Evolutionary conservation across 2,113 vertebrate genomes (phyloP), one percentile per base, ranked within the genome.

Genomic region (Formicarius rufipectus): DNA sequence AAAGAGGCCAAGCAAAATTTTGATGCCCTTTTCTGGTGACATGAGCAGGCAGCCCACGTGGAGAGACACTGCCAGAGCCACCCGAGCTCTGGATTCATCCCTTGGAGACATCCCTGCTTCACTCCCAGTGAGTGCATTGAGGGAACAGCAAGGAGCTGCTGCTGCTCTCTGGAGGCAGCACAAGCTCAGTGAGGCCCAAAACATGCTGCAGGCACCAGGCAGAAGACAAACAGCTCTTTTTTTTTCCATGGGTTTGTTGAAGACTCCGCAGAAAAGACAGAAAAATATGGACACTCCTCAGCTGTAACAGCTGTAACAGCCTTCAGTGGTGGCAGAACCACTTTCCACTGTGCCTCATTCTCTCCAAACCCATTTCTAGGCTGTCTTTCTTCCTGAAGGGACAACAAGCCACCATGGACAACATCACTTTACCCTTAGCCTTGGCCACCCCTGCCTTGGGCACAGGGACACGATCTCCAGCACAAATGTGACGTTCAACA

Each of bases 121-220:
- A 4, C 45, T 72, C 44, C 1, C n/a, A 10, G 3, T 12, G 47
- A 44, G 47, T 1, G 1, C 72, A 28, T 11, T 11, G 27, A 58
- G 35, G 31, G 50, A 75, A 12, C 6, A 62, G 60, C 45, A 58
- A 53, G 45, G 52, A 83, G 12, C 14, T 83, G 37, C 39, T 72
- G 67, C 58, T 76, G 47, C 66, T 89, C 31, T 75, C 67, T 21
- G 58, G 39, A 89, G 28, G 24, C 3, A 49, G 52, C 40, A 53
- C 0, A 0, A 86, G 9, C 24, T 28, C 84, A 62, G 42, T 0
- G 0, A 76, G 47, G 49, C 44, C 0, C 0, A 83, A 78, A 76
- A 76, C 0, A 0, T 44, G 39, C 27, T 58, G 24, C 28, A 30
- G n/a, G 31, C 47, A 83, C 17, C 31, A 64, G 39, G 39, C 22